Base-by-base conservation (phyloP, 2,888 invertebrate genomes). In the Cheilosia impressa region DNA sequence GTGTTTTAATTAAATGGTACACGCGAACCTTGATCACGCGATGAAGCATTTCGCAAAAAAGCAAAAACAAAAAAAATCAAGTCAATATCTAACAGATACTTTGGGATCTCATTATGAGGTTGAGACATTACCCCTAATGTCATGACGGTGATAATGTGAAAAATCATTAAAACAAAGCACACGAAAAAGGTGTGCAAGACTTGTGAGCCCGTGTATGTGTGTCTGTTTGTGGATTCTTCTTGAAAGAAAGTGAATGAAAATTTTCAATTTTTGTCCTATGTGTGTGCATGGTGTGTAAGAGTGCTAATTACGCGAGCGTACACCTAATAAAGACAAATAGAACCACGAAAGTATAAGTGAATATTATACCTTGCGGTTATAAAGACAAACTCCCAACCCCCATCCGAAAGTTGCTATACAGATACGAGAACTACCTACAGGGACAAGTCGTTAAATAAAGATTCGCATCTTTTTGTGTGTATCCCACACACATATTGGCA, bases 61-160 rank as follows among this genome's bases (percentile, higher is more conserved):
- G 13, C 24, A 22, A 10, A 45, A 43, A 17, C 27, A 31, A 22
- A 47, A 24, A 24, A n/a, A 15, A 41, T n/a, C 43, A 38, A 38
- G 58, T 41, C 68, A 52, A 68, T 83, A 65, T 62, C 72, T 50
- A 58, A 71, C 65, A 84, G 80, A 79, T 79, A 83, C 72, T 83
- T 73, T 47, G 17, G 43, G 34, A 55, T 55, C 63, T 78, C 72
- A 63, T 79, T 65, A 79, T 75, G 71, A 84, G 60, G 71, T 76
- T 76, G 75, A 84, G 84, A 76, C 80, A 80, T 80, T 76, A 80
- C 38, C 50, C 4, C 45, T 82, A 83, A 65, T 76, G 60, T 71
- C 60, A 57, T 50, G 69, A 41, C 65, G 55, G 69, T 69, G 79
- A 73, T 78, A 55, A 63, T 75, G 84, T 73, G 63, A 58, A 68